Evolutionary conservation across 2,888 invertebrate species (phyloP), one percentile per base, ranked within the genome.

Genomic region (Phasia obesa): DNA sequence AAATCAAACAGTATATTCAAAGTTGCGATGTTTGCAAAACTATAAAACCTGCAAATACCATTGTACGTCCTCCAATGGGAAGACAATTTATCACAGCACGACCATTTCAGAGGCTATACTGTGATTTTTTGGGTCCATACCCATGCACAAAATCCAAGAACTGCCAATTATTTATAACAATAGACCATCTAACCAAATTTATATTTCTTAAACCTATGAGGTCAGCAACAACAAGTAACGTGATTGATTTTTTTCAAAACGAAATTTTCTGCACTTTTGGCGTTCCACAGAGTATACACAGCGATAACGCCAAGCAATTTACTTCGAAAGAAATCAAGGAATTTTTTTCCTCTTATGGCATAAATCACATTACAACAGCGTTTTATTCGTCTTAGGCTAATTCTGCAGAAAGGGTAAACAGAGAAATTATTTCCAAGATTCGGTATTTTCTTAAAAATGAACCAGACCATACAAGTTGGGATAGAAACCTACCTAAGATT

Each of bases 391-490:
- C 80, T 4, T 75, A 80, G 49, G 69, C 80, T 11, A 74, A 80
- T n/a, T 60, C 75, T 9, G 47, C 74, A 4, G 69, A 80, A 13
- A 38, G 75, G 11, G 49, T 31, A 11, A 80, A 80, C 51, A 19
- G 74, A 13, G 62, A 69, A 67, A 69, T 80, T 27, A 19, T 74
- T 13, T 38, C 55, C 1, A 80, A 69, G 53, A 60, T 80, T 11
- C 53, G 69, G 23, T 35, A 38, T 23, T 80, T 60, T 19, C 17
- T 80, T 7, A 55, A 47, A 42, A 27, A 67, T n/a, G 67, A 69
- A 19, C 3, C 38, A 1, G 25, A 73, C 47, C 74, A 74, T 15
- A 25, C 15, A 9, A 71, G 57, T 19, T 80, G 74, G 80, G 80
- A 80, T 17, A 51, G 19, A 31, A 31, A 47, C 13, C 60, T 80